These are phyloP conservation scores for Lottia scabra DNA, from an alignment of 2,888 invertebrate species.

Conservation along the genomic window DNA sequence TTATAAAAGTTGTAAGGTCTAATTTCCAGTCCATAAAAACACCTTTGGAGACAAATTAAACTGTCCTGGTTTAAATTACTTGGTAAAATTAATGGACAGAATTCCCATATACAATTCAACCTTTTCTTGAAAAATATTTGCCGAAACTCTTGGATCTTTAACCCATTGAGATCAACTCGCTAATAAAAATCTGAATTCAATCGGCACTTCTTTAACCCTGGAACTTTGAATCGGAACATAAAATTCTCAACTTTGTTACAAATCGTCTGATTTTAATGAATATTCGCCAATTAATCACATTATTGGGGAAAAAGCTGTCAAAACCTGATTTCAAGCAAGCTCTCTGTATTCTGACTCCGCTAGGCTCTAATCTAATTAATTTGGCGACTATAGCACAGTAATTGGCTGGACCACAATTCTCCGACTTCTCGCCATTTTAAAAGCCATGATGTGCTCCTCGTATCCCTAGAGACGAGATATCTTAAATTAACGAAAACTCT, in stretches of 20 bases:
- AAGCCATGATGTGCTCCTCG: slow-evolving; percentile 14
- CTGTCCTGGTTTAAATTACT: too few species aligned
- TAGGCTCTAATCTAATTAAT: slow-evolving; percentile 44
- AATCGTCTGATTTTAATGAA: slow-evolving; percentile 52
- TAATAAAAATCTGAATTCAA: too few species aligned
- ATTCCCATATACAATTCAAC: too few species aligned
- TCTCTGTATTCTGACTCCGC: slow-evolving; percentile 28
- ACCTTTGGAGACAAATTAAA: too few species aligned
- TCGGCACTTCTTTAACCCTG: too few species aligned
- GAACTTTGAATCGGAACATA: not conserved
- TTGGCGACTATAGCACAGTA: slow-evolving; percentile 39
- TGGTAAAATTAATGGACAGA: too few species aligned
- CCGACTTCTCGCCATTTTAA: too few species aligned
- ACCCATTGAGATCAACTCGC: too few species aligned
- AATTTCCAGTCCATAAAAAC: too few species aligned
- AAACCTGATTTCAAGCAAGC: slow-evolving; percentile 33
- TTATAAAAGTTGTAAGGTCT: too few species aligned
- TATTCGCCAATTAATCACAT: slow-evolving; percentile 57
- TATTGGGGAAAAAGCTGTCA: slow-evolving; percentile 28
- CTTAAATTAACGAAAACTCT: slow-evolving; percentile 36
- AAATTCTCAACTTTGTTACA: slow-evolving; percentile 26
- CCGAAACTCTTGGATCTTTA: not conserved
- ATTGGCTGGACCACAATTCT: slow-evolving; percentile 35
- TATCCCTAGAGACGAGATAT: slow-evolving; percentile 25
- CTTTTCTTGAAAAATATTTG: not conserved